Evolutionary conservation across 2,888 invertebrate species (phyloP).

Genomic region (Sipha maydis): DNA sequence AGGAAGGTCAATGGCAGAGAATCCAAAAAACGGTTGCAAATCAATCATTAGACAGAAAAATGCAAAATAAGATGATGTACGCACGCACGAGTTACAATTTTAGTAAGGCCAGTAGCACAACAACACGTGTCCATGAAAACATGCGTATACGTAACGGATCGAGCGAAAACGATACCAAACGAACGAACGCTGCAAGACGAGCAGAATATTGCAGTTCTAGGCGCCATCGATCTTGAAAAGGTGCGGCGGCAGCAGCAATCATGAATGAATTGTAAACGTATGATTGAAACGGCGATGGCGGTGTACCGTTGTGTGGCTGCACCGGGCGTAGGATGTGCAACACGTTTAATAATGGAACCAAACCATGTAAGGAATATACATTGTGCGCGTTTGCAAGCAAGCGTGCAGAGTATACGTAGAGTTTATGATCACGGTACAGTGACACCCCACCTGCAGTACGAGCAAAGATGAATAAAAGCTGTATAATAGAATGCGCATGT

Average conservation of each 20-base stretch:
- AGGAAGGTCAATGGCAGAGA: too few species aligned
- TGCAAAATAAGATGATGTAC: too few species aligned
- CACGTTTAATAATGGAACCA: slow-evolving; percentile 5
- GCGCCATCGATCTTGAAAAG: neutral
- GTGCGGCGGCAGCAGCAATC: neutral
- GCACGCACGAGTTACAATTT: too few species aligned
- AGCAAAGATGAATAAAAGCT: neutral
- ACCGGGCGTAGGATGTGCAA: slow-evolving; percentile 11
- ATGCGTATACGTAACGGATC: neutral
- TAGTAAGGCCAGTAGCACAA: neutral
- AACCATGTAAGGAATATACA: slow-evolving; percentile 38
- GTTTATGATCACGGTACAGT: neutral
- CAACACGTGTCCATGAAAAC: neutral
- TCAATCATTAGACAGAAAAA: too few species aligned
- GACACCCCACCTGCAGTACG: neutral
- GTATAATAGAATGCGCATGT: too few species aligned
- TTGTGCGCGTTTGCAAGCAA: neutral
- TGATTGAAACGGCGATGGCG: neutral
- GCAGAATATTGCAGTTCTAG: neutral
- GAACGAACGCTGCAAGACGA: neutral
- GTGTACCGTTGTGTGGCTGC: neutral
- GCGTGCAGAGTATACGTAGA: neutral
- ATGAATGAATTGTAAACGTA: slow-evolving; percentile 39
- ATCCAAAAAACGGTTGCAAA: too few species aligned
- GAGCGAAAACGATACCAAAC: neutral